Evolutionary conservation across 2,797 vertebrate species (phyloP), one percentile per base, ranked within the genome.

Genomic region (Oreonectes daqikongensis): DNA sequence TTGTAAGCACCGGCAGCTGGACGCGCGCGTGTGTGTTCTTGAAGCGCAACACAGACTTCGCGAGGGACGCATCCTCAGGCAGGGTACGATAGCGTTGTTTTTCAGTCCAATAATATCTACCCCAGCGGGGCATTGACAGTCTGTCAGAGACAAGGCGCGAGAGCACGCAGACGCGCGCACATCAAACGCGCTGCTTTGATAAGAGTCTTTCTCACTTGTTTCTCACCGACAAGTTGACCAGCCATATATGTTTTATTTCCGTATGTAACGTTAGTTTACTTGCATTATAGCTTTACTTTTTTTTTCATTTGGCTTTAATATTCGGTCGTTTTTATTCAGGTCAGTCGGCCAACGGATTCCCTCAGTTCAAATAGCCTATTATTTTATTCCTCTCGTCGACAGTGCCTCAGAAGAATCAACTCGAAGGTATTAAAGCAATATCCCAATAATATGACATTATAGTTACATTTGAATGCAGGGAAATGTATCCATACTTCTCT

Each of bases 51-150:
- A 38, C 6, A 42, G 60, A 53, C 30, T 50, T 20, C 18, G 11
- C 4, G 52, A 69, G n/a, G 40, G 24, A 74, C 10, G 44, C 40
- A 22, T 73, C 67, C 32, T 75, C 73, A 75, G 61, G 17, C 66
- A 22, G 70, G 53, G 38, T 72, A 69, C 63, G 73, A 84, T 79
- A 75, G 81, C 80, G 64, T 67, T 79, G 73, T 82, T 76, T 77
- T 70, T 60, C 69, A 67, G 44, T 73, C 79, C 81, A 79, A 60
- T 81, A 84, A 84, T 79, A 80, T 60, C 63, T 59, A 78, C 18
- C 50, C 75, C 76, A 68, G 63, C 67, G 48, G 76, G 42, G 26
- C 68, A 61, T 44, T 72, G 75, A 69, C 75, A 60, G 61, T 52
- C 75, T 69, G 67, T 78, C 48, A 68, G n/a, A 69, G 52, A 38